These are phyloP conservation scores for Schizaphis graminum DNA, from an alignment of 2,888 invertebrate species.

Conservation along the genomic window DNA sequence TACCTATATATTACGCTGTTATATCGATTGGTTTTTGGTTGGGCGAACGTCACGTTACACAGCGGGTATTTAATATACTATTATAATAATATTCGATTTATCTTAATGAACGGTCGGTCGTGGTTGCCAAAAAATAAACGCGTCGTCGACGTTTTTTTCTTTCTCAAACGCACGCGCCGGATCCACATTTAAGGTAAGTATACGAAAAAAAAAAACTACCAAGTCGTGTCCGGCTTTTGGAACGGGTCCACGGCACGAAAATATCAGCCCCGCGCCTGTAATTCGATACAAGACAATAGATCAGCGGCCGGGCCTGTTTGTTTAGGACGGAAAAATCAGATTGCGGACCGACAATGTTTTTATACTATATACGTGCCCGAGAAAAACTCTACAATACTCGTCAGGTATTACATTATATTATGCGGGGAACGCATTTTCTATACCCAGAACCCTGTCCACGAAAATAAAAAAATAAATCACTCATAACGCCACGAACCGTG, in stretches of 20 bases:
- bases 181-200: neutral
- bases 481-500: neutral
- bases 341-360: neutral
- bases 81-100: neutral
- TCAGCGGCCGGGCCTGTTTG: neutral
- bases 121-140: neutral
- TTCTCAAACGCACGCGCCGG: neutral
- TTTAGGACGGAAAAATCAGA: neutral
- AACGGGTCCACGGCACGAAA: neutral
- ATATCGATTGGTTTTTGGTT: neutral
- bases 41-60: neutral
- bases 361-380: neutral
- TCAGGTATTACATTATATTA: neutral
- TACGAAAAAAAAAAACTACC: neutral
- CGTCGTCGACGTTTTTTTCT: neutral
- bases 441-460: neutral
- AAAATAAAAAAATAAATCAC: constrained; percentile 11
- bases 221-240: neutral
- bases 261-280: neutral
- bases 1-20: neutral
- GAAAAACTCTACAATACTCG: neutral
- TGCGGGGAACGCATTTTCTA: neutral
- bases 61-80: neutral
- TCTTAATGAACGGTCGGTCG: neutral
- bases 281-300: neutral